Evolutionary conservation across 2,797 vertebrate genomes (phyloP).

Genomic region (Enteromius mattozi): DNA sequence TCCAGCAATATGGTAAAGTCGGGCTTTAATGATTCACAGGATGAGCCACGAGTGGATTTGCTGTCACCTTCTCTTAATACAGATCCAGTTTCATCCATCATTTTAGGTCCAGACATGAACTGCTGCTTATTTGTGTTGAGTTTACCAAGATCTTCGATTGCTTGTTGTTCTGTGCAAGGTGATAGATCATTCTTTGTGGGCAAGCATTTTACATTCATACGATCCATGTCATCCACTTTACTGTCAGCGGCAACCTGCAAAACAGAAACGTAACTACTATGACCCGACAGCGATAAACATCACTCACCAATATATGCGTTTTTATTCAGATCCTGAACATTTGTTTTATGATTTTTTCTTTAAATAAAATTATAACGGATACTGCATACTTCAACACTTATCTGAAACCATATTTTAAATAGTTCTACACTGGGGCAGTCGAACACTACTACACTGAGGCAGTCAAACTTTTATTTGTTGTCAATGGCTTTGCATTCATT

Average conservation of each 20-base stretch:
- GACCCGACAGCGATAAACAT: background rate
- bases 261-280: background rate
- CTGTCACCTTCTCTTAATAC: background rate
- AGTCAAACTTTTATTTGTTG: background rate
- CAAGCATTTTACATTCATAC: background rate
- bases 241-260: constrained; percentile 28
- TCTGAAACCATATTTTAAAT: background rate
- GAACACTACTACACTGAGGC: background rate
- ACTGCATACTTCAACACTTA: background rate
- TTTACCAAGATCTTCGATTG: background rate
- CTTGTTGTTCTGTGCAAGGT: background rate
- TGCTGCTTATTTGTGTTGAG: background rate
- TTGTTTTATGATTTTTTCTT: background rate
- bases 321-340: background rate
- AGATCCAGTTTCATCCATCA: background rate
- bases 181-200: background rate
- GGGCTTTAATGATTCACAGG: background rate
- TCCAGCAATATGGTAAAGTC: constrained; percentile 22
- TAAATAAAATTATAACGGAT: background rate
- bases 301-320: background rate
- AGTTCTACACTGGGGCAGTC: background rate
- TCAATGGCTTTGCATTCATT: background rate
- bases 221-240: background rate
- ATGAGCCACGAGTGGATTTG: background rate
- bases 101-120: background rate